A percentile compares a stretch with the other conserved stretches of the same genome.
These are phyloP conservation scores for Zaprionus vittiger DNA, from an alignment of 1,140 invertebrate species.

Conservation along the genomic window DNA sequence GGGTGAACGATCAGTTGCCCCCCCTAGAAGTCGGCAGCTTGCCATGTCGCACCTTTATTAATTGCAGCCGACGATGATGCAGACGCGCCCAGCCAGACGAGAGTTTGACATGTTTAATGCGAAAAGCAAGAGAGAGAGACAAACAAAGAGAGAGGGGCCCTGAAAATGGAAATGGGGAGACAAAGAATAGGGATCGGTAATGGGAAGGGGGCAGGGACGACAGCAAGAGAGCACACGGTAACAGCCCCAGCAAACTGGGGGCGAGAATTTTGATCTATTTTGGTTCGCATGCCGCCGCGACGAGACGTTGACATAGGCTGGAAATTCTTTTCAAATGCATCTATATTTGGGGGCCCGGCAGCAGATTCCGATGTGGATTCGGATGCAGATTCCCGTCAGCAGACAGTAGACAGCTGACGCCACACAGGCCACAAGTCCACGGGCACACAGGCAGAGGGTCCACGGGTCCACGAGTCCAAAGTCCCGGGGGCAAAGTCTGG, in stretches of 20 bases:
- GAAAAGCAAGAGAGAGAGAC: slow-evolving; percentile 46
- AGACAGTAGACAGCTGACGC: slow-evolving; percentile 32
- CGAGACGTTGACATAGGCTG: slow-evolving; percentile 71
- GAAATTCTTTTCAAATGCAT: slow-evolving; percentile 63
- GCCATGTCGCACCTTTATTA: slow-evolving; percentile 79
- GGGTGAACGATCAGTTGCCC: slow-evolving; percentile 28
- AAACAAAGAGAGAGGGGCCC: background rate
- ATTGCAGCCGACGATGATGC: slow-evolving; percentile 71
- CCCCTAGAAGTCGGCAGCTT: slow-evolving; percentile 29
- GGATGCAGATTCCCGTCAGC: slow-evolving; percentile 18
- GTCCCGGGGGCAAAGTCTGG: slow-evolving; percentile 36
- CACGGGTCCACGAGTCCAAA: slow-evolving; percentile 40
- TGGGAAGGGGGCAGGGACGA: background rate
- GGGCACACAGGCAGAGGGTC: background rate
- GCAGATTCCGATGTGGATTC: slow-evolving; percentile 29
- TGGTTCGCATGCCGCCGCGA: slow-evolving; percentile 31
- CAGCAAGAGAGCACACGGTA: background rate
- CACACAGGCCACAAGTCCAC: slow-evolving; percentile 40
- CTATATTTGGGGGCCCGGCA: slow-evolving; percentile 66
- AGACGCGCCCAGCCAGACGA: slow-evolving; percentile 66
- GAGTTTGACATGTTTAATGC: slow-evolving; percentile 81
- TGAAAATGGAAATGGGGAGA: background rate
- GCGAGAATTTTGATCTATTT: slow-evolving; percentile 51
- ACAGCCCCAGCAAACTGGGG: slow-evolving; percentile 20
- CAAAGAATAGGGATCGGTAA: background rate